Conservation (phyloP, 2,888 invertebrate genomes). For the Mesorhabditis sp. region DNA sequence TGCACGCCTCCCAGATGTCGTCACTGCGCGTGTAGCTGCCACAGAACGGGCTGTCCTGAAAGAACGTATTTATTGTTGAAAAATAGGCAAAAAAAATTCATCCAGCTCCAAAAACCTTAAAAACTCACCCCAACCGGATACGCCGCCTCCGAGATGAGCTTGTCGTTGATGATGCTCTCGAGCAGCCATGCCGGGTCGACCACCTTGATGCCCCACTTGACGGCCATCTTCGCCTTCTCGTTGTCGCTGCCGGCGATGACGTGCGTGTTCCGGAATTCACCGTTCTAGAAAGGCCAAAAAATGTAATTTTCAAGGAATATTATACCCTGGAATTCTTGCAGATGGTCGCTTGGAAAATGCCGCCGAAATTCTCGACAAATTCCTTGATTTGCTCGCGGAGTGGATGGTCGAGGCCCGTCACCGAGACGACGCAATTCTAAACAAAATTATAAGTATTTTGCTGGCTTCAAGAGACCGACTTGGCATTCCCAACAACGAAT, state of each 20-base stretch:
- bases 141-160: not conserved
- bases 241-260: not conserved
- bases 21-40: not conserved
- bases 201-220: not conserved
- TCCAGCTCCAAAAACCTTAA: not conserved
- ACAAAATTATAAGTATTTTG: not conserved
- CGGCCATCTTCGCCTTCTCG: not conserved
- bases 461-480: too few relatives aligned
- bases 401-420: not conserved
- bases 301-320: too few relatives aligned
- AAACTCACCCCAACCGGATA: not conserved
- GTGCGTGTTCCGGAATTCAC: not conserved
- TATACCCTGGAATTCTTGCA: not conserved
- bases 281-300: not conserved
- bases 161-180: constrained; percentile 1
- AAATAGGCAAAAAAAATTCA: too few relatives aligned
- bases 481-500: too few relatives aligned
- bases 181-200: not conserved
- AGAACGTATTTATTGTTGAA: not conserved
- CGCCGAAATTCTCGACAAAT: not conserved
- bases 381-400: not conserved
- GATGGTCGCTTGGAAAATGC: constrained; percentile 4
- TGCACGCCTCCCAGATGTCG: constrained; percentile 4
- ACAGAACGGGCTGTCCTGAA: not conserved
- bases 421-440: not conserved